Evolutionary conservation across 2,888 invertebrate species (phyloP).

Genomic region (Drosophila limbata): DNA sequence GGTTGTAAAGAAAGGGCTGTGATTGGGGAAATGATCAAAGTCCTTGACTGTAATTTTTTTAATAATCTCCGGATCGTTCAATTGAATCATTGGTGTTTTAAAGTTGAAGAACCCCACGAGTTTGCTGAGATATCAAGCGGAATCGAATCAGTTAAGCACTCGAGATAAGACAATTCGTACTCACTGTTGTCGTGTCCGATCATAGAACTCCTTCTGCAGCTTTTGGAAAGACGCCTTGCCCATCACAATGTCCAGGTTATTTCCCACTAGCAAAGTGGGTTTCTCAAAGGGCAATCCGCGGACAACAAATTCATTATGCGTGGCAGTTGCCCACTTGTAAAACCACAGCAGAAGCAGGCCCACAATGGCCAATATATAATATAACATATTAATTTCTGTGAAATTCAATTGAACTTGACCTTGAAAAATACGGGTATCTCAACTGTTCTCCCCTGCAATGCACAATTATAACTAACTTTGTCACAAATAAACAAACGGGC

Average conservation of each 20-base stretch:
- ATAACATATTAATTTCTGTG: not conserved
- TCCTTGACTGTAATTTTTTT: slow-evolving; percentile 83
- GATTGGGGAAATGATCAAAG: slow-evolving; percentile 84
- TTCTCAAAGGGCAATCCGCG: slow-evolving; percentile 67
- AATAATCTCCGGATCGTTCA: slow-evolving; percentile 83
- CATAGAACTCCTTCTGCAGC: slow-evolving; percentile 25
- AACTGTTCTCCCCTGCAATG: not conserved
- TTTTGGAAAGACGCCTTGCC: slow-evolving; percentile 10
- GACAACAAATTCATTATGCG: slow-evolving; percentile 58
- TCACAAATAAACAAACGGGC: not conserved
- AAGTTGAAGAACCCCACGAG: slow-evolving; percentile 83
- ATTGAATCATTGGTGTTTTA: slow-evolving; percentile 69
- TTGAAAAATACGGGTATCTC: not conserved
- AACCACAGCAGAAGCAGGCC: slow-evolving; percentile 21
- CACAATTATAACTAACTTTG: slow-evolving; percentile 1
- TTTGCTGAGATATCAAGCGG: slow-evolving; percentile 75
- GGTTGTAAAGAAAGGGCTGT: slow-evolving; percentile 82
- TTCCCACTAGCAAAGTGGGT: slow-evolving; percentile 41
- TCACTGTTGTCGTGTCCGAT: slow-evolving; percentile 64
- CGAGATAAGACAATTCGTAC: slow-evolving; percentile 18
- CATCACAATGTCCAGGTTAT: slow-evolving; percentile 4
- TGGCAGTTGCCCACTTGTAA: slow-evolving; percentile 69
- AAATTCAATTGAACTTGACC: not conserved
- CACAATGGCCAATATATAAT: not conserved
- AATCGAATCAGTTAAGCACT: not conserved